Evolutionary conservation across 2,888 invertebrate genomes (phyloP), one percentile per base, ranked within the genome.

Genomic region (Toxonevra muliebris): DNA sequence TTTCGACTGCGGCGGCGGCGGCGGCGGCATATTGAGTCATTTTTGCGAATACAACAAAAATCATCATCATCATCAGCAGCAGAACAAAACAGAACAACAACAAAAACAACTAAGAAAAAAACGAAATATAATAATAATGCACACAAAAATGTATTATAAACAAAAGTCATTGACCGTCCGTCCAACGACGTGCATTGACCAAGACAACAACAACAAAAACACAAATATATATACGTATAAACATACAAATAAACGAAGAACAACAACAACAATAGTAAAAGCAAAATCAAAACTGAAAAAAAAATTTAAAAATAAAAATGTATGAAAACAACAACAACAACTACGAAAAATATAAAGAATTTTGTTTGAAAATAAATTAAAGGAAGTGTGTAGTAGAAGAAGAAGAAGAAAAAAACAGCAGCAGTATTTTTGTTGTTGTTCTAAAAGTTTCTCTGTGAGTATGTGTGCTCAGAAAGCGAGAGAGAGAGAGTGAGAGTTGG

Each of bases 21-120:
- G 30, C 30, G 30, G 30, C 7, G 7, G 30, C 30, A 30, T 30
- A 30, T 30, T 30, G 30, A 30, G 30, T 40, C 4, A 19, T 17
- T 20, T 17, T 19, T 10, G 54, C 19, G 30, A 45, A 59, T 43
- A 61, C 52, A 50, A 50, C 17, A 20, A 20, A 61, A 48, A 50
- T 40, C 17, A 20, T n/a, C 15, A 40, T 2, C n/a, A 2, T 43
- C 15, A 15, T 7, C 30, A 15, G 19, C 15, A 60, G 17, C 20
- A 43, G 19, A 20, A 43, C 42, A n/a, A 43, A 42, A 4, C 1
- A 40, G 11, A 42, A 17, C 12, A 58, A 58, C 17, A 59, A 42
- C 15, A 11, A 59, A 5, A 43, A 5, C 19, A 8, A 42, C 15
- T n/a, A 30, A n/a, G n/a, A 2, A 30, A 30, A 2, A 30, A 30